Conservation (phyloP, 2,113 vertebrate species). For the Nothoprocta pentlandii region DNA sequence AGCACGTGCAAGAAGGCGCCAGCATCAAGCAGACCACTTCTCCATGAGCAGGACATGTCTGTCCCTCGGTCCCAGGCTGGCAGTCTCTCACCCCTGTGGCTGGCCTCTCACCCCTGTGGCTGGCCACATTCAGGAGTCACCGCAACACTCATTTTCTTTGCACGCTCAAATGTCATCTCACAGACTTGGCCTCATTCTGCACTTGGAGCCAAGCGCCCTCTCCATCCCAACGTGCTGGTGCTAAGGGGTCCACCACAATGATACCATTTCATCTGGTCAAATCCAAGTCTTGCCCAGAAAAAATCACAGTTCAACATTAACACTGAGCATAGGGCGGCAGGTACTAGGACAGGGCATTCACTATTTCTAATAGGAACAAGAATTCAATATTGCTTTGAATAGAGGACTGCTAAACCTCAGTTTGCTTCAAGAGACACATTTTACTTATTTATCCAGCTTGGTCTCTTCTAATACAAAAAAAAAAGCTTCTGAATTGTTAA, state of each 20-base stretch:
- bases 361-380: conserved; percentile 43
- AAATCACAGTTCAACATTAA: neutral
- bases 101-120: neutral
- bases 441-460: conserved; percentile 31
- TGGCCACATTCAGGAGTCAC: neutral
- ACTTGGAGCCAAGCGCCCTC: neutral
- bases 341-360: neutral
- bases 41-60: neutral
- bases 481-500: conserved; percentile 28
- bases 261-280: neutral
- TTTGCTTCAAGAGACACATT: conserved; percentile 24
- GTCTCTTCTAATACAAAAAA: neutral
- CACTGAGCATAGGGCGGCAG: neutral
- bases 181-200: neutral
- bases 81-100: no score
- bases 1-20: rapidly evolving
- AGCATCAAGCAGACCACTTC: neutral
- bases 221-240: neutral
- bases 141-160: neutral
- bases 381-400: conserved; percentile 55
- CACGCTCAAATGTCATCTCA: neutral
- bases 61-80: neutral
- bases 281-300: neutral
- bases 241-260: neutral
- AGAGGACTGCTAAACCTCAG: conserved; percentile 9